phyloP scores from a whole-genome alignment of 2,888 invertebrate genomes.

The Pheosia tremula region DNA sequence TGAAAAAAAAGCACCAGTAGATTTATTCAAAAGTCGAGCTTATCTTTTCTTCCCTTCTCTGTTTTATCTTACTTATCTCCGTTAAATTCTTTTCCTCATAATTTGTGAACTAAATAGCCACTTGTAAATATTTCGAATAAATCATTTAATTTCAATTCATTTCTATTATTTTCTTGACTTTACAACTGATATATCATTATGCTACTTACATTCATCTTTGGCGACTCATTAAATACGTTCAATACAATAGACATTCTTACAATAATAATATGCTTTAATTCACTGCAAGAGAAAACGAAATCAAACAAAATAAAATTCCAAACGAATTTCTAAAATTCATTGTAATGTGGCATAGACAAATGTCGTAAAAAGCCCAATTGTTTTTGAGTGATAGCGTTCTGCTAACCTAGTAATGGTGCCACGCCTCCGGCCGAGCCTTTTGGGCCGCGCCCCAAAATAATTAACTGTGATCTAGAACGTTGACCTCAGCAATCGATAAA shows the following conservation, averaged over 20 bases:
- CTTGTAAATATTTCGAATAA: no score
- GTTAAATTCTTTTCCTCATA: no score
- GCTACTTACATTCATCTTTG: no score
- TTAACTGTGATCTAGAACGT: conserved; percentile 41
- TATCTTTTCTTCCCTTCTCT: no score
- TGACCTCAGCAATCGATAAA: conserved; percentile 46
- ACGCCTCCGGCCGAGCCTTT: conserved; percentile 39
- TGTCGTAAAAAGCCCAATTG: conserved; percentile 15
- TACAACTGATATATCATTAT: no score
- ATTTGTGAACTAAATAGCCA: no score
- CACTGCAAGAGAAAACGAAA: conserved; percentile 6
- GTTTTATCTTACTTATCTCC: no score
- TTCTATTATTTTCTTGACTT: no score
- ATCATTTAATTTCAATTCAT: no score
- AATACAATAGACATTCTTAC: not conserved
- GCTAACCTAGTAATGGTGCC: conserved; percentile 45
- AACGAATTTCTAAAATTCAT: conserved; percentile 3
- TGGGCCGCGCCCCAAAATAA: conserved; percentile 42
- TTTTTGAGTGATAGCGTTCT: conserved; percentile 28
- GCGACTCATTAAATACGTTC: no score
- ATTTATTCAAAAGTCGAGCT: no score
- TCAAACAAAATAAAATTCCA: conserved; percentile 1
- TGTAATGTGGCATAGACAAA: conserved; percentile 12
- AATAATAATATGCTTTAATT: not conserved
- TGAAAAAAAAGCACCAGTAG: no score